Evolutionary conservation across 1,140 invertebrate species (phyloP).

Genomic region (Penaeus vannamei): DNA sequence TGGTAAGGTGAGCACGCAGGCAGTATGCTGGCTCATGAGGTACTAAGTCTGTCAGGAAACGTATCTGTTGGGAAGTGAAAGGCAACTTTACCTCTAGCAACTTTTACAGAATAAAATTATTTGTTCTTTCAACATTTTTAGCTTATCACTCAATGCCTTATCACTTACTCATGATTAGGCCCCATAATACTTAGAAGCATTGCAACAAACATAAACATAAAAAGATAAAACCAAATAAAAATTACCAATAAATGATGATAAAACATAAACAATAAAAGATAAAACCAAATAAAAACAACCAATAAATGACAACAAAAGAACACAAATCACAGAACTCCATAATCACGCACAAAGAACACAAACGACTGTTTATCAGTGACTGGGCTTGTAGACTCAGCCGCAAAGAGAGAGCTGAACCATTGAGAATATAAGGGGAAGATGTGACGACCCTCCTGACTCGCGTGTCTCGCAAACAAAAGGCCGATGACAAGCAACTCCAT

Average conservation of each 20-base stretch:
- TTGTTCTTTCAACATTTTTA: too few relatives aligned
- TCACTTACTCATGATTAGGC: too few relatives aligned
- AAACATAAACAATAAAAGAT: not conserved
- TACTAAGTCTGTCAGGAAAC: conserved; percentile 40
- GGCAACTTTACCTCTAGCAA: too few relatives aligned
- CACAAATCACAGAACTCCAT: too few relatives aligned
- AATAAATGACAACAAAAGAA: too few relatives aligned
- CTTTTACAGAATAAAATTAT: too few relatives aligned
- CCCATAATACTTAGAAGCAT: too few relatives aligned
- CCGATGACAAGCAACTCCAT: conserved; percentile 47
- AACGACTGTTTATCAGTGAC: conserved; percentile 40
- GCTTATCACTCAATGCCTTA: too few relatives aligned
- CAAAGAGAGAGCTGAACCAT: conserved; percentile 46
- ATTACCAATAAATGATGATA: too few relatives aligned
- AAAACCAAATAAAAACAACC: too few relatives aligned
- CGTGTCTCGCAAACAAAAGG: conserved; percentile 49
- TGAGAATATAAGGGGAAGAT: conserved; percentile 49
- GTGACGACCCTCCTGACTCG: conserved; percentile 50
- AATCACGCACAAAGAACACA: conserved; percentile 35
- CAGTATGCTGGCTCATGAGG: conserved; percentile 46
- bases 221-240: not conserved
- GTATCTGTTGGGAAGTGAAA: not conserved
- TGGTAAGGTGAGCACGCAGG: conserved; percentile 45
- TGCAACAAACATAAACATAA: not conserved
- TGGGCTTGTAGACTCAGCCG: conserved; percentile 26